Base-by-base conservation (phyloP, 2,113 vertebrate species). In the Egretta garzetta region DNA sequence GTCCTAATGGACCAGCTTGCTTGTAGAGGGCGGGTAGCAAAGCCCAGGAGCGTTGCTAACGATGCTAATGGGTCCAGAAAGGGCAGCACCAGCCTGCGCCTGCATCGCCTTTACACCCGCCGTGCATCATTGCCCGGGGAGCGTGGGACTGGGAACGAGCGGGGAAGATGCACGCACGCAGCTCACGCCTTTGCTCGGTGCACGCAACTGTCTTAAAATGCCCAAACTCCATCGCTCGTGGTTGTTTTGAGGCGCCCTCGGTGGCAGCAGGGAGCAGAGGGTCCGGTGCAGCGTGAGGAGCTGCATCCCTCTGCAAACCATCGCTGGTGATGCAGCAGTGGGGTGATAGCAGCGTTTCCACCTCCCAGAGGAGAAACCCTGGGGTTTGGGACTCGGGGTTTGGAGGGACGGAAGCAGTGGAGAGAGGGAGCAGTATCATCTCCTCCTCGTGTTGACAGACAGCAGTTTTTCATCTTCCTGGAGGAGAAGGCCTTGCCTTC, bases 121-220 rank as follows among this genome's bases (percentile, higher is more conserved):
- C 6, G 1, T 10, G 6, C 0, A 0, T 18, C 41, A 3, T 0
- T 53, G 39, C 23, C 6, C 1, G 0, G 24, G 43, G 23, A 50
- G 15, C 2, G 16, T 10, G 26, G 72, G 72, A 11, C 17, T 3
- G 35, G 62, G n/a, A 18, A 19, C 1, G 3, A 26, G 32, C 1
- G 6, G 24, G 52, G 47, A 45, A 22, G 86, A 20, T 6, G 16
- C 15, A 13, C 6, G 11, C 13, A 1, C 0, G 0, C 33, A 64
- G 39, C 37, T 93, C 37, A 80, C 26, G 0, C 35, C 45, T 84
- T 35, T 30, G 15, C 4, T 63, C 1, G 6, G 47, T 17, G 17
- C 2, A 0, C 5, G 6, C 5, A n/a, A 4, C 14, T 39, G 9
- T 2, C 12, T 35, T 35, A 39, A 89, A 80, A 53, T 10, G 12